Evolutionary conservation across 2,113 vertebrate genomes (phyloP), one percentile per base, ranked within the genome.

Genomic region (Mellivora capensis): DNA sequence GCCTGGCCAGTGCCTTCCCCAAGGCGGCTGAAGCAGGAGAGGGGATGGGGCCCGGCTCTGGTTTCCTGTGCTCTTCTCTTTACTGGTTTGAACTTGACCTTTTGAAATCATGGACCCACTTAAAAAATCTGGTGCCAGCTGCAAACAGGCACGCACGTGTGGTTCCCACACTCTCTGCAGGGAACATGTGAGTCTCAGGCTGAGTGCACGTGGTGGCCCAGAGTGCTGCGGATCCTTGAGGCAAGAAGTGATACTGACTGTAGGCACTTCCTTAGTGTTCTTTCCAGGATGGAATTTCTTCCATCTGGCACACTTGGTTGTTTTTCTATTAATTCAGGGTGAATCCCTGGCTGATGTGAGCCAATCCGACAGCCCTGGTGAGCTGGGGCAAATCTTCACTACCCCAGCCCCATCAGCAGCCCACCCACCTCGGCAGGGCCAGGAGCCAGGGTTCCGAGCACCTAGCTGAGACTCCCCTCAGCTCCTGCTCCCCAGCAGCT

Each of bases 281-380:
- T 74, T 84, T 72, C 79, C 42, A 87, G 94, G 67, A 85, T 23
- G 72, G 89, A 80, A 84, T 91, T 90, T 82, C 77, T 82, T 71
- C 39, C 54, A n/a, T 57, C 88, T 94, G 93, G 95, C 81, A 59
- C 34, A 18, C 21, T 47, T 23, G 17, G 49, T 54, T 72, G 74
- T 94, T 96, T 77, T 85, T 91, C 85, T 93, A 44, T 74, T 87
- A 96, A 82, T 93, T 39, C 80, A 20, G 59, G 95, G 77, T 34
- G 29, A 86, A 52, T 76, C 77, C 42, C 88, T 93, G 64, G 47
- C 79, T 96, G 94, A 87, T 4, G 52, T 10, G 64, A 90, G 76
- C 54, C 39, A 29, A 74, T 87, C 52, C 54, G 44, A 96, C 62
- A 83, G 42, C 52, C 42, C 39, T 1, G 2, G 69, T 64, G 34